A percentile compares a stretch with the other conserved stretches of the same genome.
phyloP scores from a whole-genome alignment of 2,113 vertebrate species.

The Sinocyclocheilus grahami region DNA sequence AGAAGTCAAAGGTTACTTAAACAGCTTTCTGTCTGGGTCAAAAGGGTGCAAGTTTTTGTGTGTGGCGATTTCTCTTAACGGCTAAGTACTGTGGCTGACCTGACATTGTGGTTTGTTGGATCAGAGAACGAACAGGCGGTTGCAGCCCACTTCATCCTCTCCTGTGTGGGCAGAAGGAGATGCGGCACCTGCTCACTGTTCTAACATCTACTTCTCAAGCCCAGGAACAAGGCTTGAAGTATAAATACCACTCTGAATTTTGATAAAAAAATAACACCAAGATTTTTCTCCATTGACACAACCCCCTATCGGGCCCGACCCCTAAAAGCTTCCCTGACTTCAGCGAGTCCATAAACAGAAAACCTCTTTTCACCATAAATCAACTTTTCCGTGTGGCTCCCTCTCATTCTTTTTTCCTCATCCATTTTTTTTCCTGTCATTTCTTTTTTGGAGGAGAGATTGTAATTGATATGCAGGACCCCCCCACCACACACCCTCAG shows the following conservation, averaged over 20 bases:
- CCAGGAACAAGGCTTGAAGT: conserved; percentile 33
- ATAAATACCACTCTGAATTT: conserved; percentile 51
- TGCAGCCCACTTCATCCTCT: conserved; percentile 20
- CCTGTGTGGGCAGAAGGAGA: conserved; percentile 32
- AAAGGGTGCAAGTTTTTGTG: conserved; percentile 62
- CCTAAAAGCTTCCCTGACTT: conserved; percentile 55
- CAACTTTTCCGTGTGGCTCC: conserved; percentile 34
- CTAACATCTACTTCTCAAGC: conserved; percentile 47
- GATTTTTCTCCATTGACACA: conserved; percentile 54
- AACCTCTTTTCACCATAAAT: conserved; percentile 53
- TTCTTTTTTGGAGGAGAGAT: conserved; percentile 40
- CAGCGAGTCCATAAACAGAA: conserved; percentile 55
- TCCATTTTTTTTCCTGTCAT: conserved; percentile 1
- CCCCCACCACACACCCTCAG: conserved; percentile 20
- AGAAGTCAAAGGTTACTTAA: conserved; percentile 91
- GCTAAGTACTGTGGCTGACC: conserved; percentile 21
- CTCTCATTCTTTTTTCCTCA: conserved; percentile 36
- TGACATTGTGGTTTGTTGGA: background rate
- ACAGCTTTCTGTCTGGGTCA: conserved; percentile 83
- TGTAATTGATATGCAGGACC: conserved; percentile 53
- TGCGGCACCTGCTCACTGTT: conserved; percentile 18
- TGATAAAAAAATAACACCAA: conserved; percentile 49
- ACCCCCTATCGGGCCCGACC: conserved; percentile 55
- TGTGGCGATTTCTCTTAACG: background rate
- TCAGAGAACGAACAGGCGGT: conserved; percentile 17